Percentiles rank a stretch among this genome's conserved stretches.
These are phyloP conservation scores for Myiothlypis coronata DNA, from an alignment of 2,797 vertebrate species.

Conservation along the genomic window DNA sequence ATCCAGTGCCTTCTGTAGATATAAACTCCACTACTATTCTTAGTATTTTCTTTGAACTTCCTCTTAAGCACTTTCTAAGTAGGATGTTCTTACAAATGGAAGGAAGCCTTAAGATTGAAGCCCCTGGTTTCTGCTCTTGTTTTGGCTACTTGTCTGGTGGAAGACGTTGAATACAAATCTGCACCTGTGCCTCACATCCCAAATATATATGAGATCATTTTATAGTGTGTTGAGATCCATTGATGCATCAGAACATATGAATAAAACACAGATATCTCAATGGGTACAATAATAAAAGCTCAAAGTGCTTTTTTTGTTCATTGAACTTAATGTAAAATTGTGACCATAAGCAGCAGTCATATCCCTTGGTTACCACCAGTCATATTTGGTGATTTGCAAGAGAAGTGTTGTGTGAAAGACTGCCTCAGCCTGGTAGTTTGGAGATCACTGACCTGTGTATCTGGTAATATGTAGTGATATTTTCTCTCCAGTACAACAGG, in stretches of 20 bases:
- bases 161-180: not conserved
- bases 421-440: not conserved
- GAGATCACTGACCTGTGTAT: not conserved
- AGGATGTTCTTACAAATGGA: not conserved
- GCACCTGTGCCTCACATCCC: not conserved
- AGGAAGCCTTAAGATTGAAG: not conserved
- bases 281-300: not conserved
- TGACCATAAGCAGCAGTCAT: not conserved
- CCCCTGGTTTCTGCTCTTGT: not conserved
- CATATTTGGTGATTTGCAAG: not conserved
- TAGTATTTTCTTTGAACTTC: not conserved
- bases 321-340: not conserved
- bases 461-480: not conserved
- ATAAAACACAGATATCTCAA: not conserved
- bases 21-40: not conserved
- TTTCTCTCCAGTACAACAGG: not conserved
- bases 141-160: not conserved
- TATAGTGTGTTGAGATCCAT: not conserved
- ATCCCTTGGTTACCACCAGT: not conserved
- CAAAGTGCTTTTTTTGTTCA: not conserved
- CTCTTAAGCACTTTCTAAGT: not conserved
- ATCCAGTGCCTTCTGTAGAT: not conserved
- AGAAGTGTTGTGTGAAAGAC: not conserved
- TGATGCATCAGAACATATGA: not conserved
- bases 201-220: not conserved